Base-by-base conservation (phyloP, 2,113 vertebrate genomes). In the Furnarius figulus region DNA sequence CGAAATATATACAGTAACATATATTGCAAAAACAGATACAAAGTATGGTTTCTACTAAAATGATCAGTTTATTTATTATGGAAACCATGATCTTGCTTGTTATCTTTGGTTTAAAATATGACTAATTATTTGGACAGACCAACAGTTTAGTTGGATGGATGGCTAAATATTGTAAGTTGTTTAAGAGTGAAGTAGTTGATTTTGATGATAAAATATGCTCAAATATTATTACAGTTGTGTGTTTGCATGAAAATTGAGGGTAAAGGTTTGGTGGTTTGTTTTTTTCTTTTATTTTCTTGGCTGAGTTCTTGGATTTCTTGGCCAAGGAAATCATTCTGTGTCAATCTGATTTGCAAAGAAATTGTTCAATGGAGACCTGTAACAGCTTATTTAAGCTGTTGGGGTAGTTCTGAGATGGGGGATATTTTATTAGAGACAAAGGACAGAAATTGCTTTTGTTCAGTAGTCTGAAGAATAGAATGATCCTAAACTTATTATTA, bases 201-300 rank as follows among this genome's bases (percentile, higher is more conserved):
- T 95, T 87, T 91, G 49, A 82, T 96, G 68, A 94, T 96, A 88
- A 86, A 94, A 66, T 75, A 84, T 71, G 39, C n/a, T 93, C 61
- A 94, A 92, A 95, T 94, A 90, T 90, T 93, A 92, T 94, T 97
- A 78, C 90, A 97, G 95, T 94, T 91, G 76, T 89, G 75, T 94
- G 74, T 95, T 96, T 97, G 67, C 67, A 61, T 85, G 83, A 95
- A 95, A 96, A 93, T 53, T 7, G 18, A 83, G 50, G 77, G 83
- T 66, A 87, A 93, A 40, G 50, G 13, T 15, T 77, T 0, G 3
- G 21, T 70, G 35, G 47, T 47, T 3, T 24, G 25, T 25, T 62
- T 52, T 10, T 24, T 82, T 65, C 52, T 87, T 92, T 93, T 66
- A 59, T 88, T 75, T 67, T 75, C 89, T 95, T 96, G 96, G 85